Percentiles rank a stretch among this genome's conserved stretches.
Conservation (phyloP, 2,888 invertebrate genomes). For the Junonia oenone region DNA sequence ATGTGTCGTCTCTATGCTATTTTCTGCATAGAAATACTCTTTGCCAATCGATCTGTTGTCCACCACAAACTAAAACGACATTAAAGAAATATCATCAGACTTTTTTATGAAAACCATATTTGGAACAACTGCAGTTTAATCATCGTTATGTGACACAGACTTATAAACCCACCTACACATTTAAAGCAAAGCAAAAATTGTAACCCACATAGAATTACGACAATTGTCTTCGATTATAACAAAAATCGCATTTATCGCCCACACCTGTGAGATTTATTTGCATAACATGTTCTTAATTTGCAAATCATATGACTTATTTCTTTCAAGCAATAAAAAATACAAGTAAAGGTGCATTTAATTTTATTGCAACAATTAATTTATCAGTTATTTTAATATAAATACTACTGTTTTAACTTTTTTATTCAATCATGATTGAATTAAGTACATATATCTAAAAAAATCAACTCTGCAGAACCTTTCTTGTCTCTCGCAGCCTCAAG, state of each 20-base stretch:
- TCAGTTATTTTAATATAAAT: no score
- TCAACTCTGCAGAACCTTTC: no score
- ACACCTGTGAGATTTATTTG: not conserved
- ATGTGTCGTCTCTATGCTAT: no score
- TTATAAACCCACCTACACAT: not conserved
- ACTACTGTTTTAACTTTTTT: no score
- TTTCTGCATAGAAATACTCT: not conserved
- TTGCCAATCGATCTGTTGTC: not conserved
- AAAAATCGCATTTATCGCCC: constrained; percentile 11
- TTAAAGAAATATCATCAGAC: not conserved
- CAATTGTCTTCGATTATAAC: constrained; percentile 10
- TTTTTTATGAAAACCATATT: not conserved
- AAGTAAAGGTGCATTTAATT: no score
- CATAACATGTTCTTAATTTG: not conserved
- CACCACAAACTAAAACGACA: not conserved
- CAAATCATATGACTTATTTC: no score
- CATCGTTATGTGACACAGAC: not conserved
- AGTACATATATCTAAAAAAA: no score
- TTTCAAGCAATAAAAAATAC: no score
- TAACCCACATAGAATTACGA: constrained; percentile 13
- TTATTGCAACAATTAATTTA: no score
- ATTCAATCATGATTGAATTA: no score
- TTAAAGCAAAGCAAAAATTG: constrained; percentile 8
- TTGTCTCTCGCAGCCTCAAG: no score
- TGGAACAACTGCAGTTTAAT: not conserved